phyloP scores from a whole-genome alignment of 92 coral and sea anemone species.

The Epizoanthus illoricatus region DNA sequence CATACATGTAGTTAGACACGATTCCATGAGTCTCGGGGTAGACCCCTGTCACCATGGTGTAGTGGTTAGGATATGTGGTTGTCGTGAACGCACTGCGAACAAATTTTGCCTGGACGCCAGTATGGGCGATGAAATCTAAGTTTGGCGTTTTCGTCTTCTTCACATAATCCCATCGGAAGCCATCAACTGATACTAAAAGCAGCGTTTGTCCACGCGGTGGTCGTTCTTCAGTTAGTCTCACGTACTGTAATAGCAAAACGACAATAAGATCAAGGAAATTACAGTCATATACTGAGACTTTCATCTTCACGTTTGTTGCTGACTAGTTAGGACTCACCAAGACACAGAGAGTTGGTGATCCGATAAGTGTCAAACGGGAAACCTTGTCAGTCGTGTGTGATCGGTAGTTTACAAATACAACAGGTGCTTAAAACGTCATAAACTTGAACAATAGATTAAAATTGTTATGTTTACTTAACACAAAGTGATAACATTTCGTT shows the following conservation, averaged over 20 bases:
- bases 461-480: background rate
- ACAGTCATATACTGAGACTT: background rate
- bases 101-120: conserved; percentile 75
- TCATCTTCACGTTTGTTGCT: background rate
- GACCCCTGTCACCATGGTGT: conserved; percentile 86
- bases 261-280: background rate
- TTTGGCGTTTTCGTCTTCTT: conserved; percentile 75
- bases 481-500: background rate
- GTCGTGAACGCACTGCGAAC: conserved; percentile 83
- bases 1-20: conserved; percentile 86
- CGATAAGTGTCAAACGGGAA: background rate
- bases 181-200: conserved; percentile 82
- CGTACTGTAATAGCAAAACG: background rate
- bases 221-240: background rate
- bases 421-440: background rate
- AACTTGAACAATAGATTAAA: background rate
- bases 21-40: conserved; percentile 93
- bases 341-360: no score
- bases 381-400: background rate
- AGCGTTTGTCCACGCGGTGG: conserved; percentile 49
- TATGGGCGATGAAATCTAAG: conserved; percentile 67
- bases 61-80: conserved; percentile 78
- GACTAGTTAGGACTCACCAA: background rate
- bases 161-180: conserved; percentile 92
- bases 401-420: conserved; percentile 12